phyloP scores from a whole-genome alignment of 2,797 vertebrate species.

The Myotis planiceps region DNA sequence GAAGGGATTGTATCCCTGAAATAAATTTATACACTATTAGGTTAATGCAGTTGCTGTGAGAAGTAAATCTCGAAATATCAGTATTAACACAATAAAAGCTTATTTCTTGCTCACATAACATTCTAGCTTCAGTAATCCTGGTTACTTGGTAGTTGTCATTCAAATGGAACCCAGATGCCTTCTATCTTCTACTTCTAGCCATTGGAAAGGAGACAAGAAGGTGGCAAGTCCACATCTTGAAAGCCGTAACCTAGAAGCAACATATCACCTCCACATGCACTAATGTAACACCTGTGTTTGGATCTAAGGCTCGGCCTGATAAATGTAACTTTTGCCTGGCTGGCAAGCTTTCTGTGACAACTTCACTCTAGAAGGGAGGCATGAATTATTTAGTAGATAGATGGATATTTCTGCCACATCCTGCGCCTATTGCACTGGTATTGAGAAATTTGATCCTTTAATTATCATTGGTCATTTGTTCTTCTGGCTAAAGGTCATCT shows the following conservation, averaged over 20 bases:
- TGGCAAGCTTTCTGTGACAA: background rate
- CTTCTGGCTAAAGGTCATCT: background rate
- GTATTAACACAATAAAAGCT: background rate
- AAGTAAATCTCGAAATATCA: background rate
- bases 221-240: background rate
- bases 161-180: background rate
- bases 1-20: background rate
- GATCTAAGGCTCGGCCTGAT: background rate
- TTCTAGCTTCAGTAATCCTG: background rate
- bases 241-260: background rate
- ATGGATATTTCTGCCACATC: background rate
- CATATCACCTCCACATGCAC: background rate
- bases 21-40: background rate
- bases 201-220: background rate
- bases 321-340: background rate
- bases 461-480: background rate
- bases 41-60: background rate
- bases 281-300: background rate
- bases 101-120: background rate
- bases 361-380: background rate
- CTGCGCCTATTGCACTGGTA: background rate
- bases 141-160: background rate
- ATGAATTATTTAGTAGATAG: conserved; percentile 24
- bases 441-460: background rate
- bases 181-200: background rate